These are phyloP conservation scores for Sisyra terminalis DNA, from an alignment of 2,888 invertebrate genomes.

Conservation along the genomic window DNA sequence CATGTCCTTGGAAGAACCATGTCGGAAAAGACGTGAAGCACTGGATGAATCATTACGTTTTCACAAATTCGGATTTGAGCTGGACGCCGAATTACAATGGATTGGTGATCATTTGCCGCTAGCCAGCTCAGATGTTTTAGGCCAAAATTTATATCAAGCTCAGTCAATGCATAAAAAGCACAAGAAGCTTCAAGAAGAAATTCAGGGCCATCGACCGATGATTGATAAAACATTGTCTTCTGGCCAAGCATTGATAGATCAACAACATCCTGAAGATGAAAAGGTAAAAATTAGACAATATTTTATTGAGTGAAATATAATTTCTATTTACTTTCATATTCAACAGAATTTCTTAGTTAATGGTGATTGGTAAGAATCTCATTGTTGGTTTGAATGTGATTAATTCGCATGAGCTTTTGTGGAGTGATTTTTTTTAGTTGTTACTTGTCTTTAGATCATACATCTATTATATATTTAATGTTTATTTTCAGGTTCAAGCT, in stretches of 20 bases:
- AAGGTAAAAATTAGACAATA: constrained; percentile 43
- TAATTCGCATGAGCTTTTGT: not conserved
- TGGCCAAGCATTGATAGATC: constrained; percentile 57
- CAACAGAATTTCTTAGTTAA: not conserved
- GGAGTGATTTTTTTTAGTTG: not conserved
- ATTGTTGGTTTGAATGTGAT: not conserved
- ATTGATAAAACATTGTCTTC: constrained; percentile 68
- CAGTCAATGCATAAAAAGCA: constrained; percentile 88
- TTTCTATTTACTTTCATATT: not conserved
- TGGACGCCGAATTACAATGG: constrained; percentile 90
- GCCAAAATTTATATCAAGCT: constrained; percentile 80
- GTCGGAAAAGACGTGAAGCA: constrained; percentile 50
- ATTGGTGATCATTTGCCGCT: constrained; percentile 76
- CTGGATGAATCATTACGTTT: constrained; percentile 71
- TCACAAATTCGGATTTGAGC: constrained; percentile 87
- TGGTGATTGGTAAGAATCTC: not conserved
- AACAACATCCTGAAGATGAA: constrained; percentile 62
- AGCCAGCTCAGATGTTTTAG: constrained; percentile 57
- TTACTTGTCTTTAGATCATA: not conserved
- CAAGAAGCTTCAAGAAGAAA: constrained; percentile 80
- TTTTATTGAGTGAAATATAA: no score
- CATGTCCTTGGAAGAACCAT: constrained; percentile 53
- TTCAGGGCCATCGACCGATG: constrained; percentile 69
- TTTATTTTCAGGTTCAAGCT: constrained; percentile 41
- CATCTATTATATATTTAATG: not conserved